Base-by-base conservation (phyloP, 2,888 invertebrate genomes). In the Diabrotica balteata region DNA sequence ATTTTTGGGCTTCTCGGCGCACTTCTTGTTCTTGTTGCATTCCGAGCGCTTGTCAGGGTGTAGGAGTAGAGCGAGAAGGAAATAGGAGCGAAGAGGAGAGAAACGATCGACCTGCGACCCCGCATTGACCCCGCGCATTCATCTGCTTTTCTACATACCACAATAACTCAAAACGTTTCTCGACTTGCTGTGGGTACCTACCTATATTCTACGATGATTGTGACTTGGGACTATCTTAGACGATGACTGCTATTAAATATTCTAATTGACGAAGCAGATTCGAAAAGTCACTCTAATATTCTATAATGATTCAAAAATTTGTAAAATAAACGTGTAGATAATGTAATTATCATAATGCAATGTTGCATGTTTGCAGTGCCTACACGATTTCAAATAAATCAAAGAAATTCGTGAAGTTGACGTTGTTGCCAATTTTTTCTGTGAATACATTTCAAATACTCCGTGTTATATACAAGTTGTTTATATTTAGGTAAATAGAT, bases 51-150 rank as follows among this genome's bases (percentile, higher is more conserved):
- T 44, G 63, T 57, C 50, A 63, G 61, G 67, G 63, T 67, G 67
- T 67, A 67, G 67, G 67, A 63, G 67, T 67, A 49, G 54, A 62
- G n/a, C 44, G 52, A 57, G 57, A 57, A 8, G 50, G n/a, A 55
- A 47, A 7, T 47, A 49, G 43, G 22, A 63, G 47, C n/a, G 50
- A 63, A 45, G 57, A 44, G 49, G 47, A 62, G 11, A 47, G 62
- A 62, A 46, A 17, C 32, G 65, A 58, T 59, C 64, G 71, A 73
- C 74, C 74, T 72, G 67, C 71, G 73, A 74, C 74, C 74, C 68
- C 50, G 67, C 61, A 65, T 59, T 65, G 72, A 69, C 72, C 71
- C 72, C 70, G 62, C 54, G 59, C 55, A 57, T 57, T 65, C 68
- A 68, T 62, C 72, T 71, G 69, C 67, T 63, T 60, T 64, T 63